Evolutionary conservation across 2,888 invertebrate species (phyloP).

Genomic region (Pyrocoelia pectoralis): DNA sequence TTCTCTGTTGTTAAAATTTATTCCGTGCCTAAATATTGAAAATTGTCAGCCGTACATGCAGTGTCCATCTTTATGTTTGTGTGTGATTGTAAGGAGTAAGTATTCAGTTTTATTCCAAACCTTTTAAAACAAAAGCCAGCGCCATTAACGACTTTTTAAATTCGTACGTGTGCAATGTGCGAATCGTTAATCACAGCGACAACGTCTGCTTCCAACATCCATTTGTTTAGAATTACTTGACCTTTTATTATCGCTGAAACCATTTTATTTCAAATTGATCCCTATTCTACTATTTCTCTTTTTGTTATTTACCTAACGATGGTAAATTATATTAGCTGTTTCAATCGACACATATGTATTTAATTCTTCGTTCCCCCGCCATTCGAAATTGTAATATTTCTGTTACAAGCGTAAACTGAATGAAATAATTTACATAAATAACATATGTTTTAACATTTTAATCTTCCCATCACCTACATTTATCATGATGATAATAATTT

Average conservation of each 20-base stretch:
- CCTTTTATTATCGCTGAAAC: not conserved
- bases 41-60: not conserved
- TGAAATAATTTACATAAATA: too few relatives aligned
- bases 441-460: too few relatives aligned
- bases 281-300: not conserved
- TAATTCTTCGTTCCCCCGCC: too few relatives aligned
- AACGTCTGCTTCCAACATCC: conserved; percentile 5
- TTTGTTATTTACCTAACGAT: not conserved
- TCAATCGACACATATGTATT: too few relatives aligned
- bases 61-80: not conserved
- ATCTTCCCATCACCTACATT: too few relatives aligned
- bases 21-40: not conserved
- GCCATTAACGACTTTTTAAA: conserved; percentile 8
- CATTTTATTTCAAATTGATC: not conserved
- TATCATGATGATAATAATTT: too few relatives aligned
- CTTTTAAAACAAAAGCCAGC: not conserved
- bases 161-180: not conserved
- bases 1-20: not conserved
- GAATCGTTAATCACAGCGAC: not conserved
- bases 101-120: not conserved
- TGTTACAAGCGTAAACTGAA: too few relatives aligned
- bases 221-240: not conserved
- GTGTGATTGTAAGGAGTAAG: not conserved
- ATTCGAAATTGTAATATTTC: too few relatives aligned
- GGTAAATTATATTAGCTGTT: too few relatives aligned